Evolutionary conservation across 1,140 invertebrate species (phyloP).

Genomic region (Cheumatopsyche charites): DNA sequence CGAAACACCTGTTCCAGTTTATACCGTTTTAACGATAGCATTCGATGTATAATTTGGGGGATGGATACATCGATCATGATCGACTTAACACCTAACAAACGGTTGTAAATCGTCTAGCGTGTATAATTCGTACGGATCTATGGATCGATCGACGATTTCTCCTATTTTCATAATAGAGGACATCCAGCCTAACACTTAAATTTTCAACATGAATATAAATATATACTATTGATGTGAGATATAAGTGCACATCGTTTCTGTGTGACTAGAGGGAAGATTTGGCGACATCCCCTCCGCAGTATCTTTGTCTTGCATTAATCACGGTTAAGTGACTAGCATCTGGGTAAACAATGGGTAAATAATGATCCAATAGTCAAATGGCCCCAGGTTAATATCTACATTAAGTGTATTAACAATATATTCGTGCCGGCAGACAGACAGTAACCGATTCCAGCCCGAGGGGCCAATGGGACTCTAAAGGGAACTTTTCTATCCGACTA

Average conservation of each 20-base stretch:
- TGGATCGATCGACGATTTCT: neutral
- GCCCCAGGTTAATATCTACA: conserved; percentile 32
- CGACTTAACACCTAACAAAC: conserved; percentile 32
- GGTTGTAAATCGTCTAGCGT: conserved; percentile 15
- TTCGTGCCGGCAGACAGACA: conserved; percentile 5
- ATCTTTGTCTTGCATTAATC: conserved; percentile 37
- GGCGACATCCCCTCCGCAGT: neutral
- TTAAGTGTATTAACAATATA: conserved; percentile 36
- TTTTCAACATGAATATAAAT: too few relatives aligned
- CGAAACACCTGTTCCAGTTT: conserved; percentile 19
- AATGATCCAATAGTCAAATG: conserved; percentile 37
- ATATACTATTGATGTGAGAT: neutral
- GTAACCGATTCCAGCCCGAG: conserved; percentile 11
- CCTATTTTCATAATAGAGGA: neutral
- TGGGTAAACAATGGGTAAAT: conserved; percentile 40
- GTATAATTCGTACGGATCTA: conserved; percentile 13
- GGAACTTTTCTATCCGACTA: neutral
- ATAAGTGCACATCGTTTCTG: neutral
- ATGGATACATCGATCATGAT: conserved; percentile 24
- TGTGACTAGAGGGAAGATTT: neutral
- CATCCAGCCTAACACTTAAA: too few relatives aligned
- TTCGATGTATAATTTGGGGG: conserved; percentile 21
- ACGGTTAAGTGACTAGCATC: conserved; percentile 41
- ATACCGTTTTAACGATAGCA: neutral
- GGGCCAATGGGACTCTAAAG: neutral